Evolutionary conservation across 2,797 vertebrate species (phyloP), one percentile per base, ranked within the genome.

Genomic region (Anabacerthia variegaticeps): DNA sequence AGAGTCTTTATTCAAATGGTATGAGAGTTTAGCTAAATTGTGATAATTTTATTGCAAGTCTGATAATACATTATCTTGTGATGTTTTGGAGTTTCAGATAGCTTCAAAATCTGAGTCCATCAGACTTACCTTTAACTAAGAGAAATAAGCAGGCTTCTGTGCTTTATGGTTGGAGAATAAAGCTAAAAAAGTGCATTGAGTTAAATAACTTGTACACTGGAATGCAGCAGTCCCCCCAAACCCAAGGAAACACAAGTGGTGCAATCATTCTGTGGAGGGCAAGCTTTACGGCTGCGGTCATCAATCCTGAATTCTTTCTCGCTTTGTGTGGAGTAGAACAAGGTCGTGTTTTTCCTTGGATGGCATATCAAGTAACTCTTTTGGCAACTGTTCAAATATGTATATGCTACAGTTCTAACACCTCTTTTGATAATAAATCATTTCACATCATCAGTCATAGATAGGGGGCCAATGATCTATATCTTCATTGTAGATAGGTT

Each of bases 11-110:
- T 85, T 89, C 17, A 39, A 27, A 43, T 34, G 21, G 10, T 51
- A 14, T 10, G 24, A 82, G 56, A 86, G 3, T 78, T 63, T 77
- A 75, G 7, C 51, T 39, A 49, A 32, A 39, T 30, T 77, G 44
- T 73, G 28, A 15, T 58, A 37, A 54, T 59, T 82, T 68, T 43
- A 48, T 66, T 89, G 11, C 41, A 62, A 65, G 16, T 59, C 44
- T 89, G n/a, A 41, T 75, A 56, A 43, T 62, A 23, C 0, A 2
- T 72, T 54, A 17, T 59, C 16, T n/a, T 0, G 0, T 48, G 11
- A 41, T 54, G 19, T 10, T 90, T 59, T 36, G 9, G 39, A 18
- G 19, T 41, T 73, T 66, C 32, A 48, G 48, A 61, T 54, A 41
- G 28, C 32, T 32, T 73, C 19, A 16, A 44, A 12, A 55, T 79